These are phyloP conservation scores for Triplophysa tibetana DNA, from an alignment of 2,113 vertebrate species.

Conservation along the genomic window DNA sequence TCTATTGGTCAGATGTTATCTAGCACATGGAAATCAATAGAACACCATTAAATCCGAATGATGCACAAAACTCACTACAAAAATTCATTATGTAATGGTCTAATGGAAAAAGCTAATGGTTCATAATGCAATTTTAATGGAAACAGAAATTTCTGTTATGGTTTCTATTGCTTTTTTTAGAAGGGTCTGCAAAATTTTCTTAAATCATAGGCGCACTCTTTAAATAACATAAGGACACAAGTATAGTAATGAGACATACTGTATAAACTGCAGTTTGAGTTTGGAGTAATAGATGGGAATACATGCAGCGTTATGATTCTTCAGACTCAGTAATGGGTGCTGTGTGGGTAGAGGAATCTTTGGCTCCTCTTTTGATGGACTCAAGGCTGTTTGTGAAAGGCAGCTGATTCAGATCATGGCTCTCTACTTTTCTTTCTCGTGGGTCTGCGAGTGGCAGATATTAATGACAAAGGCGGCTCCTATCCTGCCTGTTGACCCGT, in stretches of 20 bases:
- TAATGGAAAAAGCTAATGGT: no score
- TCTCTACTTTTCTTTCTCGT: conserved; percentile 27
- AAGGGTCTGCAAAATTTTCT: conserved; percentile 24
- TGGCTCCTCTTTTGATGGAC: conserved; percentile 39
- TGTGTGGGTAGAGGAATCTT: conserved; percentile 36
- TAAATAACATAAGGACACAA: conserved; percentile 8
- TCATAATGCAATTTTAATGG: no score
- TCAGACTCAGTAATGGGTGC: conserved; percentile 15
- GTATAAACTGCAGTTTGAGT: conserved; percentile 33
- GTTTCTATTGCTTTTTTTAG: no score
- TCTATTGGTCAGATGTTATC: no score
- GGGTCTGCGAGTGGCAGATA: neutral
- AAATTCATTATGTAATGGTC: no score
- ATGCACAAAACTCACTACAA: no score
- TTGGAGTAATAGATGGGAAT: conserved; percentile 35
- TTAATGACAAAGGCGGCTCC: conserved; percentile 29
- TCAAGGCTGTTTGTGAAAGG: conserved; percentile 43
- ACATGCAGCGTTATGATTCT: conserved; percentile 21
- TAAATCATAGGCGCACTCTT: conserved; percentile 27
- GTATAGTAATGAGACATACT: conserved; percentile 40
- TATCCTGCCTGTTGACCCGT: conserved; percentile 35
- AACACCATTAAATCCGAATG: no score
- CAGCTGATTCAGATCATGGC: conserved; percentile 35
- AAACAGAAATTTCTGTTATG: no score
- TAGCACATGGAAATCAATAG: no score